Conservation (phyloP, 2,113 vertebrate species). For the Rhinolophus ferrumequinum region DNA sequence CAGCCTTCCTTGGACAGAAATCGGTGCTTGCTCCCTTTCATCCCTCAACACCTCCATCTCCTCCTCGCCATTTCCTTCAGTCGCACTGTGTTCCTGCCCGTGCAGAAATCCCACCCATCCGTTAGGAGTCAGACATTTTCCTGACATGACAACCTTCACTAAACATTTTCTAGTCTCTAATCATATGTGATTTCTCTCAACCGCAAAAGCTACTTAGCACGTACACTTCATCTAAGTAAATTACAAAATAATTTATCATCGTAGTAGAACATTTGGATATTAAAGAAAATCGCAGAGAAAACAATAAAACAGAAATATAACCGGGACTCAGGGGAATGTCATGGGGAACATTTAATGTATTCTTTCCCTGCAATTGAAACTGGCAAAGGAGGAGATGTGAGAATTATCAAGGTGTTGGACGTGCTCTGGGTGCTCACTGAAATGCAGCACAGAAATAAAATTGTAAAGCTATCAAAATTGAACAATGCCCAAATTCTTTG, state of each 20-base stretch:
- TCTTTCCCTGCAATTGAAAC: not conserved
- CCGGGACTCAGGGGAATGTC: not conserved
- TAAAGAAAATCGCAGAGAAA: not conserved
- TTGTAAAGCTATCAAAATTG: not conserved
- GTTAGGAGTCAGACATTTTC: not conserved
- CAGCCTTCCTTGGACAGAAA: not conserved
- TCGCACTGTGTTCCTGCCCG: fast-evolving
- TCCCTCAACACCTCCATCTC: not conserved
- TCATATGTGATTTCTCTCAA: not conserved
- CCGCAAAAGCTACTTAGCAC: not conserved
- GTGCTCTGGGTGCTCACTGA: fast-evolving
- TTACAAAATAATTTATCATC: not conserved
- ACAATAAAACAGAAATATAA: not conserved
- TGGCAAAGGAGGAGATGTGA: too few relatives aligned
- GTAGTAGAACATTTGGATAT: not conserved
- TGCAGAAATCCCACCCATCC: fast-evolving
- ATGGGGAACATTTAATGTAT: fast-evolving
- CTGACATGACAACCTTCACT: not conserved
- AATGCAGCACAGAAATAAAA: not conserved
- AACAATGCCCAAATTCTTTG: not conserved
- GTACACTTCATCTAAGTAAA: not conserved
- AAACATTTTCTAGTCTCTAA: not conserved
- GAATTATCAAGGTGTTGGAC: not conserved
- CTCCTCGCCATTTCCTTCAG: too few relatives aligned
- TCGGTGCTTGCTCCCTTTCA: fast-evolving